Evolutionary conservation across 23 tunicate genomes (phyloP), one percentile per base, ranked within the genome.

Genomic region (Clavelina lepadiformis): DNA sequence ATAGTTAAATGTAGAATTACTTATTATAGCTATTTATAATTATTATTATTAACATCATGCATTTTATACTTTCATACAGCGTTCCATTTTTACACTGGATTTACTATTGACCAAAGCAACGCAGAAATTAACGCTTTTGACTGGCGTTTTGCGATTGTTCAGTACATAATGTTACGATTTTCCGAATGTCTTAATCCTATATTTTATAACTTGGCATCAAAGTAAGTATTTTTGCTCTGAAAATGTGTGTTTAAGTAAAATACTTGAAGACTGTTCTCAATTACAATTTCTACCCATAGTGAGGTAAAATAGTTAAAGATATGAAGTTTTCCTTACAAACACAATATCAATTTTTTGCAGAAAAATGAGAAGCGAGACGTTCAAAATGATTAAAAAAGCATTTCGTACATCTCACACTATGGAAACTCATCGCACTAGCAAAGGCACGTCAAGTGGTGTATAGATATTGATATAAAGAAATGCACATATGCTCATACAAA

Each of bases 161-260:
- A 80, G 38, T 80, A 80, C 46, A 36, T 80, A 31, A 34, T 80
- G 55, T 72, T 80, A 5, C 36, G 86, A 36, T 80, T 80, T 63
- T 68, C 77, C 1, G 86, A 80, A 71, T 80, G 86, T 36, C 63
- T 80, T 35, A 80, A 80, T 62, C 86, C 86, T 2, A 72, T 80
- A 5, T 80, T 80, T 60, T 80, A 80, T 37, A 80, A 80, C 51
- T 38, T 80, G 26, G 86, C 86, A 11, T 80, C 86, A 37, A 49
- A 49, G 86, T 80, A 49, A 58, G 85, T 57, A 26, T 63, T 36
- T 60, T 11, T 54, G 22, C 24, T 54, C 60, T 18, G 60, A 18
- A 8, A n/a, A 13, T 54, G 60, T 54, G 60, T 54, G 60, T n/a
- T 54, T 54, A 13, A 54, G 23, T 22, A n/a, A 13, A 13, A 7